phyloP scores from a whole-genome alignment of 2,113 vertebrate species.

The Cheirogaleus medius region DNA sequence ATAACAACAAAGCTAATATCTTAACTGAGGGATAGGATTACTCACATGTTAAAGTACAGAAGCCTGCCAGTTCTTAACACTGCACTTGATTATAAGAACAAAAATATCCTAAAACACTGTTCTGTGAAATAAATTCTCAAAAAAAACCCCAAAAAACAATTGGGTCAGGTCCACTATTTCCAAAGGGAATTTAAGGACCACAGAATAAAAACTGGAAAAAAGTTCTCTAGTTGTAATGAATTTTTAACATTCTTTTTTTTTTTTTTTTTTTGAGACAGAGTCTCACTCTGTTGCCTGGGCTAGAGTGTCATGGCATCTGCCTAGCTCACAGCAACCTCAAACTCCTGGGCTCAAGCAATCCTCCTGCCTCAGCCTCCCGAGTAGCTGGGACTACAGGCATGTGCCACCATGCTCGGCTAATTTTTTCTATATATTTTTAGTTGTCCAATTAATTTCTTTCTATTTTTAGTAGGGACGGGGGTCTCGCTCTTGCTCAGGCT shows the following conservation, averaged over 20 bases:
- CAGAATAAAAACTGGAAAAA: slow-evolving; percentile 8
- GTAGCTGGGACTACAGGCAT: too few relatives aligned
- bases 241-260: not conserved
- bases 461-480: too few relatives aligned
- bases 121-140: slow-evolving; percentile 39
- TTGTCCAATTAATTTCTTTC: too few relatives aligned
- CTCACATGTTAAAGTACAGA: not conserved
- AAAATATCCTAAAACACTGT: slow-evolving; percentile 53
- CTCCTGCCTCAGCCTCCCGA: too few relatives aligned
- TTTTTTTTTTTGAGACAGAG: too few relatives aligned
- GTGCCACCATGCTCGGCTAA: too few relatives aligned
- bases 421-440: too few relatives aligned
- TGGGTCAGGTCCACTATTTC: slow-evolving; percentile 41
- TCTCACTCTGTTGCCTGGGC: too few relatives aligned
- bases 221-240: not conserved
- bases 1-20: not conserved
- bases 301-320: too few relatives aligned
- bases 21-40: slow-evolving; percentile 12
- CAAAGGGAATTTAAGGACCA: slow-evolving; percentile 36
- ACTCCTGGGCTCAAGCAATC: too few relatives aligned
- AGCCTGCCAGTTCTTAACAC: slow-evolving; percentile 23
- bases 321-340: too few relatives aligned
- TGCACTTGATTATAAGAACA: slow-evolving; percentile 41
- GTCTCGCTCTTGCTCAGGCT: too few relatives aligned
- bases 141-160: not conserved